Evolutionary conservation across 2,888 invertebrate species (phyloP), one percentile per base, ranked within the genome.

Genomic region (Neoscelio sp.): DNA sequence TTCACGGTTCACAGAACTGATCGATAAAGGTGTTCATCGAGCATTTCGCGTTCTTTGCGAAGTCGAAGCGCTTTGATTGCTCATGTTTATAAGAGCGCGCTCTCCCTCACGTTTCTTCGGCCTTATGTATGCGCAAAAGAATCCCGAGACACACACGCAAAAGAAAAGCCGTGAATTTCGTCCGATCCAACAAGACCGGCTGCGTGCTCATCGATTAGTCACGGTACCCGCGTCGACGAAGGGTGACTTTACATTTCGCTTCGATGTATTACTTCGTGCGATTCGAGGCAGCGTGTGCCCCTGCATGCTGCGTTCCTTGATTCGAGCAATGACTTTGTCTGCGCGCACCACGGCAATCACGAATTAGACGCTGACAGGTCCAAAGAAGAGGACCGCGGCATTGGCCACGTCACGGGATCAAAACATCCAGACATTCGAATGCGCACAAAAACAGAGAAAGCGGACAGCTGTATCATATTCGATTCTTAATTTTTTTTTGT

Each of bases 181-280:
- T 81, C 82, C 82, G 82, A 85, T 85, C 79, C 83, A 84, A 82
- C 78, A 80, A 84, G 86, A 87, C 86, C 86, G 87, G 85, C 85
- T 85, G 88, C 86, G 85, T 88, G 86, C 81, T 87, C 88, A 89
- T 90, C 87, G 89, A 89, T 90, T 89, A 89, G 89, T 87, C 87
- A 88, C 87, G 85, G 88, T 89, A 87, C 89, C 89, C 87, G 88
- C 84, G 78, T 84, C 82, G 79, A 74, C 82, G 83, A 86, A 87
- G 87, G 87, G 86, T 87, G 87, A 86, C 85, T 85, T 85, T 78
- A 81, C 83, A 80, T 84, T 86, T 86, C 81, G 83, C 79, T 78
- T 78, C 80, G 81, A 82, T 82, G 82, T 82, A 84, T 85, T 84
- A 80, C 83, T 82, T 74, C 68, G 79, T 62, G 54, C 75, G 73